Base-by-base conservation (phyloP, 2,888 invertebrate genomes). In the Ypsolopha sequella region DNA sequence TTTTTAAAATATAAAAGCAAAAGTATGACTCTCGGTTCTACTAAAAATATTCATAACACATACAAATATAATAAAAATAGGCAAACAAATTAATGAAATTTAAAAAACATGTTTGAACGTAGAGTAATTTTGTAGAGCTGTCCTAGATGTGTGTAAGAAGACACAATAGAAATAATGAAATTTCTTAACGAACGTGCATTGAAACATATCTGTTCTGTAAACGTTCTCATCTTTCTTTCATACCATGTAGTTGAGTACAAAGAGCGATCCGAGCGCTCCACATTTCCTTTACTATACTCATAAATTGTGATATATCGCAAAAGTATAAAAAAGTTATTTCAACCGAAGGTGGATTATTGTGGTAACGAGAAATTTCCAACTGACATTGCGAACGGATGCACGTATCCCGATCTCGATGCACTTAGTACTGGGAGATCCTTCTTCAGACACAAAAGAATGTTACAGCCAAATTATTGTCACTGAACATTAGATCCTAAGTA, bases 351-450 rank as follows among this genome's bases (percentile, higher is more conserved):
- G 75, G 80, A 81, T 80, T 80, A 84, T 77, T 76, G 79, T 73
- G 73, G 81, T 80, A 80, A 82, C 76, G 75, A 80, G 80, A 73
- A 80, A 80, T 80, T 78, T 80, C 76, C 76, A 77, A 78, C 80
- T 76, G 80, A 76, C 81, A 79, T 79, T 70, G 71, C 70, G 64
- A 74, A 64, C 73, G 75, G 77, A 76, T 77, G 79, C 82, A 80
- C 81, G 80, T 82, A 78, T 69, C 70, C 60, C 76, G 76, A 79
- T 78, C 78, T 69, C 73, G 75, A 76, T 82, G 81, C 81, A 82
- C 81, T 82, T 80, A 81, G 73, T 73, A 68, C 70, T 67, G 61
- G 38, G 35, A 41, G n/a, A 7, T 10, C 2, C n/a, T 52, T 35
- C 48, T 41, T 43, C 46, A 45, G 51, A 56, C 51, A 54, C 54